Percentiles rank a stretch among this genome's conserved stretches.
phyloP scores from a whole-genome alignment of 2,113 vertebrate genomes.

The Urocolius indicus region DNA sequence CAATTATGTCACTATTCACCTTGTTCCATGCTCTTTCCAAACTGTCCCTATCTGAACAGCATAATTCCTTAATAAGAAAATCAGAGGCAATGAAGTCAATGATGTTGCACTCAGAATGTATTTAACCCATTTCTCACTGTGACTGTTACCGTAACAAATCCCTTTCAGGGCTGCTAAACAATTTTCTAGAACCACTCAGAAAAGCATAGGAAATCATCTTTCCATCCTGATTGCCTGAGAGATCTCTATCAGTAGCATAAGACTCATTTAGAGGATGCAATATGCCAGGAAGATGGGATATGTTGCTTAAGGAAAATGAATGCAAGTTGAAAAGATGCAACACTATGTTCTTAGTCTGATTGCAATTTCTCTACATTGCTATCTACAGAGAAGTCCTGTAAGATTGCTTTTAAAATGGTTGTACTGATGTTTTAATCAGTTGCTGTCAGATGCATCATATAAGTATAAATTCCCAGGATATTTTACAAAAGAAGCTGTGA shows the following conservation, averaged over 20 bases:
- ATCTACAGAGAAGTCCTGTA: neutral
- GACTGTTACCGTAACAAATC: neutral
- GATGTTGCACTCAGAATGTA: neutral
- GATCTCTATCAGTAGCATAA: neutral
- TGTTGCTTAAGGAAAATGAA: neutral
- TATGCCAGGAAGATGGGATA: neutral
- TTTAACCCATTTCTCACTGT: neutral
- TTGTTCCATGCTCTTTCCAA: neutral
- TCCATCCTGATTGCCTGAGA: neutral
- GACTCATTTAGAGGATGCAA: neutral
- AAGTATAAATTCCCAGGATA: neutral
- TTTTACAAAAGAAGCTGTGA: neutral
- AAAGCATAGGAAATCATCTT: neutral
- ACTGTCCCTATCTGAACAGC: neutral
- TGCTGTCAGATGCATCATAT: neutral
- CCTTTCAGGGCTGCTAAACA: neutral
- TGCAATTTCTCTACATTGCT: neutral
- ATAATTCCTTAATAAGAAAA: neutral
- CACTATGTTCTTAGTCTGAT: neutral
- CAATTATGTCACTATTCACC: neutral
- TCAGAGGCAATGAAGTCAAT: neutral
- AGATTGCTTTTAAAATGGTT: neutral
- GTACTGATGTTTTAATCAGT: neutral
- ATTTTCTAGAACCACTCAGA: neutral
- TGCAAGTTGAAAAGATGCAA: neutral